Evolutionary conservation across 1,140 invertebrate genomes (phyloP).

Genomic region (Nilaparvata lugens): DNA sequence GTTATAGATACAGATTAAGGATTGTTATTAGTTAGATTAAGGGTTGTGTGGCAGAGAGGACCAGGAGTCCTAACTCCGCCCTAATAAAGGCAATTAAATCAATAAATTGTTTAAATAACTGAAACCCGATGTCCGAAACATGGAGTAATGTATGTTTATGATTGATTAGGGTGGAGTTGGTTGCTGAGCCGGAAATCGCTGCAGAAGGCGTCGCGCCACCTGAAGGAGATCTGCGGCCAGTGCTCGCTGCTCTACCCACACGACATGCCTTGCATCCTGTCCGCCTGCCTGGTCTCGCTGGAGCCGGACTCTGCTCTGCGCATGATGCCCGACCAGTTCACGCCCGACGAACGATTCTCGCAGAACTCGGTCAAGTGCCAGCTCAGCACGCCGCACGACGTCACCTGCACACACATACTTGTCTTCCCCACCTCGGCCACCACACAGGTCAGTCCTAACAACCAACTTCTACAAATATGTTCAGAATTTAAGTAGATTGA

Average conservation of each 20-base stretch:
- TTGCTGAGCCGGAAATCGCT: conserved; percentile 86
- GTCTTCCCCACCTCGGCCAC: conserved; percentile 98
- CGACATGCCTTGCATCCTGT: conserved; percentile 82
- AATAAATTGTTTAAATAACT: no score
- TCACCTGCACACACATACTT: conserved; percentile 94
- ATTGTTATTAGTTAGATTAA: no score
- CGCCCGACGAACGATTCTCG: conserved; percentile 82
- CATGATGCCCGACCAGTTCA: conserved; percentile 91
- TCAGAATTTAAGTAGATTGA: no score
- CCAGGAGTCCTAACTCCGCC: no score
- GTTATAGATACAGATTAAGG: no score
- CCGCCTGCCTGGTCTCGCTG: conserved; percentile 92
- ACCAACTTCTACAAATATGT: no score
- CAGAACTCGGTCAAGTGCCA: conserved; percentile 74
- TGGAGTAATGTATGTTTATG: no score
- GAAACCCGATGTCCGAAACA: no score
- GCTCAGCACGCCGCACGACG: conserved; percentile 85
- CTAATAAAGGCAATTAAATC: no score
- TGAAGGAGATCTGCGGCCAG: conserved; percentile 85
- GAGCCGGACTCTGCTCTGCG: conserved; percentile 90
- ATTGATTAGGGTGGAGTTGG: conserved; percentile 73
- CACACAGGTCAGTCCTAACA: conserved; percentile 69
- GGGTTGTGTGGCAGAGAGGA: no score
- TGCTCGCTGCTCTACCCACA: conserved; percentile 73
- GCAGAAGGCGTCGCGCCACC: conserved; percentile 71